Conservation (phyloP, 2,888 invertebrate genomes). For the Lepas anatifera region DNA sequence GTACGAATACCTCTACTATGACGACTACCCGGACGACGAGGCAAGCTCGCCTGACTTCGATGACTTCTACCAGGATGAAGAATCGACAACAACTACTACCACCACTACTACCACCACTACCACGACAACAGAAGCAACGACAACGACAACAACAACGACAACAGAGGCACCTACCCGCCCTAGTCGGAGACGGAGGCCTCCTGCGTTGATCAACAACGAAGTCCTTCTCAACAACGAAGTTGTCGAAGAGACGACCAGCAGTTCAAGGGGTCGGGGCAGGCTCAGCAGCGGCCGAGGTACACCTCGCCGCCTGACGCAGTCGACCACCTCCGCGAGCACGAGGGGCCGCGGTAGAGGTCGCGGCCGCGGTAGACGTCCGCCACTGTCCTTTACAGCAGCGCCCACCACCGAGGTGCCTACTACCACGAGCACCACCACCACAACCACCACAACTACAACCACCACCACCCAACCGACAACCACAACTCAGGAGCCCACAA, state of each 20-base stretch:
- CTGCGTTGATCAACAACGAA: neutral
- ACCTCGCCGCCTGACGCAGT: too few species aligned
- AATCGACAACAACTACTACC: neutral
- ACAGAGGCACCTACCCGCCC: neutral
- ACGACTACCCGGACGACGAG: neutral
- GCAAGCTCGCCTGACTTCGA: neutral
- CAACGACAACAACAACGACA: neutral
- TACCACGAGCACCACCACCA: neutral
- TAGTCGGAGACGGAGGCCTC: neutral
- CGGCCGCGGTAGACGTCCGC: neutral
- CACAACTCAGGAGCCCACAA: neutral
- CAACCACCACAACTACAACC: neutral
- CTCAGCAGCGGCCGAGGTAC: neutral
- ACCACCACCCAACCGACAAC: neutral
- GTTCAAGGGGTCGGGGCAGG: neutral
- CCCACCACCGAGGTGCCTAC: neutral
- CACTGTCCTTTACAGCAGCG: neutral
- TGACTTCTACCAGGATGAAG: neutral
- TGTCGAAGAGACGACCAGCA: neutral
- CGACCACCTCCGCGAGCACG: too few species aligned
- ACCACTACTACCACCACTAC: neutral
- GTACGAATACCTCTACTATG: conserved; percentile 11
- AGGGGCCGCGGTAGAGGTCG: neutral
- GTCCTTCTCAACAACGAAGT: neutral
- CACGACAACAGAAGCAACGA: neutral